A percentile compares a stretch with the other conserved stretches of the same genome.
These are phyloP conservation scores for Palaemon carinicauda DNA, from an alignment of 1,140 invertebrate genomes.

Conservation along the genomic window DNA sequence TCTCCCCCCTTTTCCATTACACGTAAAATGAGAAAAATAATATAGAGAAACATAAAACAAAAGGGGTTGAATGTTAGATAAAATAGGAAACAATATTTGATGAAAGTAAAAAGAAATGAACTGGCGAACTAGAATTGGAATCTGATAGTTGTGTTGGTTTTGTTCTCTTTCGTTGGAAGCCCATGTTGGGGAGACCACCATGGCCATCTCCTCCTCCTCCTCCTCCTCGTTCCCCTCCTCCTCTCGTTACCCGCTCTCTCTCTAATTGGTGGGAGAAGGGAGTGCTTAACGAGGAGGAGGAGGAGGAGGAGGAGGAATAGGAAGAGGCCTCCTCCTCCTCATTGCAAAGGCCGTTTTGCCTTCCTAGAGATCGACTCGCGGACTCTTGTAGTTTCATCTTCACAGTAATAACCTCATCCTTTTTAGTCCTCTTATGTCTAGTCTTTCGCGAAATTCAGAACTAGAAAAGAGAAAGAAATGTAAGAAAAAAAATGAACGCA, in stretches of 20 bases:
- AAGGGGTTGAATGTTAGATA: constrained; percentile 52
- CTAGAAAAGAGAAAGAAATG: not conserved
- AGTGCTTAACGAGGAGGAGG: too few species aligned
- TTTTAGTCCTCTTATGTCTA: too few species aligned
- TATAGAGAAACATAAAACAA: constrained; percentile 56
- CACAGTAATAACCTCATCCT: too few species aligned
- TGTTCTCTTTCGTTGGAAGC: constrained; percentile 2
- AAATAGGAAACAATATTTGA: constrained; percentile 56
- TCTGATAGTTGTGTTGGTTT: constrained; percentile 49
- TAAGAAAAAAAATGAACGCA: not conserved
- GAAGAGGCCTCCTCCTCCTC: too few species aligned
- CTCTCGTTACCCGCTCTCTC: too few species aligned
- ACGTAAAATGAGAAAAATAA: constrained; percentile 57
- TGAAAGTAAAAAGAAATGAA: constrained; percentile 53
- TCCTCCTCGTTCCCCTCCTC: too few species aligned
- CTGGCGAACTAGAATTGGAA: constrained; percentile 50
- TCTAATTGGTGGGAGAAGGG: not conserved
- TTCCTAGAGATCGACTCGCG: too few species aligned
- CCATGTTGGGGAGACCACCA: too few species aligned
- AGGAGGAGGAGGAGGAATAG: too few species aligned
- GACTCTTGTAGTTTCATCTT: too few species aligned
- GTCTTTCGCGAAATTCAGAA: not conserved
- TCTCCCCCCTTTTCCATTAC: constrained; percentile 54
- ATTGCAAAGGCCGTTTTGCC: too few species aligned
- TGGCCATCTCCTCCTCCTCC: too few species aligned